Percentiles rank a stretch among this genome's conserved stretches.
These are phyloP conservation scores for Coenonympha arcania DNA, from an alignment of 2,888 invertebrate species.

Conservation along the genomic window DNA sequence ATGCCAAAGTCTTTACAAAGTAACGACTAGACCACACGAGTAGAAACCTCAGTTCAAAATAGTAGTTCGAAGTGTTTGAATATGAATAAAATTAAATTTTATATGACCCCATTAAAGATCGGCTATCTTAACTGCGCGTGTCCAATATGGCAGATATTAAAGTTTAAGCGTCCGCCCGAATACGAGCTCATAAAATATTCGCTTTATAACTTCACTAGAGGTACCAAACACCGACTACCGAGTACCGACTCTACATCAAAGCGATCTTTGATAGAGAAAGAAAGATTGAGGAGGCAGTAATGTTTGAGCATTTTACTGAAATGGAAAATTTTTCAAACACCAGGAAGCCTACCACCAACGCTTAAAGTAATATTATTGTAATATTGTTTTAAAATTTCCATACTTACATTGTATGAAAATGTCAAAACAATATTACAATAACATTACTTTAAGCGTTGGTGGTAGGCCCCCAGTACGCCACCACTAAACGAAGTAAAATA, in stretches of 20 bases:
- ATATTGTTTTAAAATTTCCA: too few relatives aligned
- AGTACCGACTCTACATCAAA: background rate
- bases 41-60: background rate
- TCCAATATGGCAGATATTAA: constrained; percentile 20
- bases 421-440: too few relatives aligned
- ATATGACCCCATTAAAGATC: constrained; percentile 12
- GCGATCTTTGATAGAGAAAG: constrained; percentile 6
- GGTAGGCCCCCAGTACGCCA: too few relatives aligned
- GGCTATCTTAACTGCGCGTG: constrained; percentile 23
- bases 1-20: too few relatives aligned
- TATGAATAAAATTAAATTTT: constrained; percentile 11
- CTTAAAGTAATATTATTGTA: too few relatives aligned
- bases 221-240: too few relatives aligned
- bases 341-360: too few relatives aligned
- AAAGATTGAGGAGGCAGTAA: background rate
- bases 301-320: too few relatives aligned
- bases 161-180: constrained; percentile 18
- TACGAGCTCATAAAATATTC: constrained; percentile 20
- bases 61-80: background rate
- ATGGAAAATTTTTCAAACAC: too few relatives aligned
- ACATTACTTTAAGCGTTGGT: too few relatives aligned
- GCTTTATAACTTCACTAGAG: constrained; percentile 17
- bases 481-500: too few relatives aligned
- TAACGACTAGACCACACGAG: constrained; percentile 10
- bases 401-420: too few relatives aligned